Evolutionary conservation across 1,140 invertebrate genomes (phyloP).

Genomic region (Pachypsylla venusta): DNA sequence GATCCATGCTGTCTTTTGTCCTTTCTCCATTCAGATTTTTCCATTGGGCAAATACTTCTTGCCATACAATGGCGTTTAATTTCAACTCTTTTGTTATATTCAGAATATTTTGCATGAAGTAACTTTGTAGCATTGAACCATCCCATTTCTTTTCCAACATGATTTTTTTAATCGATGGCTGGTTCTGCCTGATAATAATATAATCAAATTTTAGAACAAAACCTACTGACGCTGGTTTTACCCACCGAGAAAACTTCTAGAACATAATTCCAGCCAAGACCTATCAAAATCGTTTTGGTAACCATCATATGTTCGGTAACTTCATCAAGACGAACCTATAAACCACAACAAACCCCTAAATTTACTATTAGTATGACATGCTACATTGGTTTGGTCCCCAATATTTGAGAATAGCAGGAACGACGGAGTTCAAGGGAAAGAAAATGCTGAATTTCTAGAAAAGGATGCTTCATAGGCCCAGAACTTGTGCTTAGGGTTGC

Average conservation of each 20-base stretch:
- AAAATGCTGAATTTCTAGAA: too few relatives aligned
- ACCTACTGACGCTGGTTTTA: conserved; percentile 5
- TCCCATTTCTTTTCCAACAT: conserved; percentile 44
- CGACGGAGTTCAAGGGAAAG: too few relatives aligned
- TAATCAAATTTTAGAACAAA: too few relatives aligned
- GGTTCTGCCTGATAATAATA: conserved; percentile 45
- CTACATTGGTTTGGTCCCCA: too few relatives aligned
- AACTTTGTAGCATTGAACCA: conserved; percentile 39
- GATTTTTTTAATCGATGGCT: conserved; percentile 51
- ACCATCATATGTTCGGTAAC: too few relatives aligned
- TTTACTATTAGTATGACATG: too few relatives aligned
- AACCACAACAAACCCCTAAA: too few relatives aligned
- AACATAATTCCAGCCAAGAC: conserved; percentile 18
- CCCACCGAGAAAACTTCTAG: conserved; percentile 22
- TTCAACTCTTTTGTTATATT: conserved; percentile 33
- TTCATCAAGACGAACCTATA: too few relatives aligned
- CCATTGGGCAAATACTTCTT: conserved; percentile 77
- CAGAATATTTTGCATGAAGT: conserved; percentile 50
- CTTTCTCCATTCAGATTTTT: neutral
- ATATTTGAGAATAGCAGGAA: too few relatives aligned
- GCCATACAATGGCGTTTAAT: conserved; percentile 64
- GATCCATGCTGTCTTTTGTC: conserved; percentile 37
- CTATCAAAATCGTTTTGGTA: too few relatives aligned
- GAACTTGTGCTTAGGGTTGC: too few relatives aligned
- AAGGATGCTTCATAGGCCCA: too few relatives aligned